These are phyloP conservation scores for Acanthosepion esculentum DNA, from an alignment of 2,888 invertebrate genomes.

Conservation along the genomic window DNA sequence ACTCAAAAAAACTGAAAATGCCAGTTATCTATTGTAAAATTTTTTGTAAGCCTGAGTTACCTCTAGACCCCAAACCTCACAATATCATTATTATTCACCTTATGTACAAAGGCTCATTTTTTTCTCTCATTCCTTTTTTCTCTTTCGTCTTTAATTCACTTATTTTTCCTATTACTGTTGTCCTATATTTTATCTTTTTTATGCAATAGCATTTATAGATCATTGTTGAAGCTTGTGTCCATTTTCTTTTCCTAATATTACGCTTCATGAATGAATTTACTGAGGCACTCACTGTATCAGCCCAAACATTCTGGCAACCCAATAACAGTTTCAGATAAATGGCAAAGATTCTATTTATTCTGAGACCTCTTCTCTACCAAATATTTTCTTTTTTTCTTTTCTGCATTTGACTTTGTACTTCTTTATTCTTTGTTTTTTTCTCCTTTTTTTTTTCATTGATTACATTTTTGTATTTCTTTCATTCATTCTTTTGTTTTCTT, in stretches of 20 bases:
- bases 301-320: neutral
- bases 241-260: neutral
- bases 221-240: neutral
- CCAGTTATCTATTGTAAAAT: neutral
- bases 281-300: neutral
- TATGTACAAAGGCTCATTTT: neutral
- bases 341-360: neutral
- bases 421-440: neutral
- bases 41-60: neutral
- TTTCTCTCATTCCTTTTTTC: neutral
- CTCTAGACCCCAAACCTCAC: neutral
- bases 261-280: neutral
- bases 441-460: neutral
- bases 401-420: neutral
- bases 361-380: neutral
- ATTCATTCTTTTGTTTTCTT: neutral
- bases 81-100: neutral
- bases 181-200: neutral
- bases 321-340: neutral
- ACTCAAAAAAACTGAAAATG: neutral
- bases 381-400: neutral
- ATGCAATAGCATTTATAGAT: neutral
- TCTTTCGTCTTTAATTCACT: neutral
- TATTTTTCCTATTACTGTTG: neutral
- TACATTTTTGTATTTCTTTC: neutral